Conservation (phyloP, 2,888 invertebrate species). For the Charanyca ferruginea region DNA sequence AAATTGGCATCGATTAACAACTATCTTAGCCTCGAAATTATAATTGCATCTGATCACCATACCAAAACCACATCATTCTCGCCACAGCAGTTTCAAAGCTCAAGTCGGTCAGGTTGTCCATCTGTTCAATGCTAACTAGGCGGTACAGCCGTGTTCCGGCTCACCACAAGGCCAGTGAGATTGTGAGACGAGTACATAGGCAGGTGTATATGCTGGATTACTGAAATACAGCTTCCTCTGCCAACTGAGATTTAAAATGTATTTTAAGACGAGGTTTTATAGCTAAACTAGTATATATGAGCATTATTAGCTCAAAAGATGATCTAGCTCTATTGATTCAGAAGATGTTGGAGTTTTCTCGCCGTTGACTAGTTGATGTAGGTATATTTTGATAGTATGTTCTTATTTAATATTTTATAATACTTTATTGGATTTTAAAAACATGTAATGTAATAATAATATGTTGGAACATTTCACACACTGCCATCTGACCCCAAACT, state of each 20-base stretch:
- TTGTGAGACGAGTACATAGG: conserved; percentile 42
- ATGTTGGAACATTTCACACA: too few relatives aligned
- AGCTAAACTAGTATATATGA: too few relatives aligned
- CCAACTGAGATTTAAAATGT: conserved; percentile 36
- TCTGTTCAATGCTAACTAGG: conserved; percentile 66
- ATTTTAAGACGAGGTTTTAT: conserved; percentile 1
- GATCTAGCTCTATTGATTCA: too few relatives aligned
- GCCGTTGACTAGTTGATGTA: too few relatives aligned
- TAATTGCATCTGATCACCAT: conserved; percentile 1
- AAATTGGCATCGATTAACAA: background rate
- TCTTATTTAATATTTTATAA: too few relatives aligned
- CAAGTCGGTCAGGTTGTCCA: conserved; percentile 25
- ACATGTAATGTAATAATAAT: too few relatives aligned
- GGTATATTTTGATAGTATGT: too few relatives aligned
- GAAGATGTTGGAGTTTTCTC: too few relatives aligned
- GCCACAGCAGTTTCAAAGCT: conserved; percentile 8
- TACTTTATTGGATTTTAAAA: too few relatives aligned
- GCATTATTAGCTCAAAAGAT: too few relatives aligned
- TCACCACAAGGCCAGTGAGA: conserved; percentile 60
- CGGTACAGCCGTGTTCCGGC: conserved; percentile 56
- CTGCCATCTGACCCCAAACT: too few relatives aligned
- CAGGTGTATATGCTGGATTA: conserved; percentile 67
- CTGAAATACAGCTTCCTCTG: conserved; percentile 43
- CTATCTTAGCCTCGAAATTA: background rate
- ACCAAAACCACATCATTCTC: conserved; percentile 22